A percentile compares a stretch with the other conserved stretches of the same genome.
These are phyloP conservation scores for Pseudoatta argentina DNA, from an alignment of 1,140 invertebrate genomes.

Conservation along the genomic window DNA sequence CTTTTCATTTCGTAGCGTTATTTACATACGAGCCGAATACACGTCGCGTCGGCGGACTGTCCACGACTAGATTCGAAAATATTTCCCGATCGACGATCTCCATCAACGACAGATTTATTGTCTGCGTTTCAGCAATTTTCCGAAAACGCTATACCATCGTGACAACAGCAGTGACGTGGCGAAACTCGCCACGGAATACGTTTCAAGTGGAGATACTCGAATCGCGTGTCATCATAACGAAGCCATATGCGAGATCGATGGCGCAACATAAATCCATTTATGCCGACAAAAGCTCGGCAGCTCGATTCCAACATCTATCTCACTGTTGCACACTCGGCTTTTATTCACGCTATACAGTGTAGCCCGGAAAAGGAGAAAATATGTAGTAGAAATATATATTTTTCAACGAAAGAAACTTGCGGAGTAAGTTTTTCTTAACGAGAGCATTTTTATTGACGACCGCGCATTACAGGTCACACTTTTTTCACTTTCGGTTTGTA, in stretches of 20 bases:
- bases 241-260: slow-evolving; percentile 63
- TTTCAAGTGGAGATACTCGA: slow-evolving; percentile 65
- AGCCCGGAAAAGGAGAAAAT: slow-evolving; percentile 31
- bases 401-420: slow-evolving; percentile 29
- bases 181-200: slow-evolving; percentile 59
- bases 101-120: slow-evolving; percentile 64
- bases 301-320: slow-evolving; percentile 59
- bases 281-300: slow-evolving; percentile 61
- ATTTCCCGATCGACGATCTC: slow-evolving; percentile 58
- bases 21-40: slow-evolving; percentile 4
- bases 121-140: slow-evolving; percentile 62
- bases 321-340: slow-evolving; percentile 41
- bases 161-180: slow-evolving; percentile 59
- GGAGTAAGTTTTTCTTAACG: slow-evolving; percentile 32
- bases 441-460: slow-evolving; percentile 4
- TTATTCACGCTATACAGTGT: slow-evolving; percentile 30
- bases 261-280: slow-evolving; percentile 64
- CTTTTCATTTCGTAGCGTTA: neutral
- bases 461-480: neutral
- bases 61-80: slow-evolving; percentile 42
- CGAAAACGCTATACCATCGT: slow-evolving; percentile 59
- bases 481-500: neutral
- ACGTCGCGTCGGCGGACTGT: slow-evolving; percentile 17
- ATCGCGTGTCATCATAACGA: slow-evolving; percentile 65
- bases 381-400: slow-evolving; percentile 45